These are phyloP conservation scores for Delphinapterus leucas DNA, from an alignment of 2,113 vertebrate genomes.

Conservation along the genomic window DNA sequence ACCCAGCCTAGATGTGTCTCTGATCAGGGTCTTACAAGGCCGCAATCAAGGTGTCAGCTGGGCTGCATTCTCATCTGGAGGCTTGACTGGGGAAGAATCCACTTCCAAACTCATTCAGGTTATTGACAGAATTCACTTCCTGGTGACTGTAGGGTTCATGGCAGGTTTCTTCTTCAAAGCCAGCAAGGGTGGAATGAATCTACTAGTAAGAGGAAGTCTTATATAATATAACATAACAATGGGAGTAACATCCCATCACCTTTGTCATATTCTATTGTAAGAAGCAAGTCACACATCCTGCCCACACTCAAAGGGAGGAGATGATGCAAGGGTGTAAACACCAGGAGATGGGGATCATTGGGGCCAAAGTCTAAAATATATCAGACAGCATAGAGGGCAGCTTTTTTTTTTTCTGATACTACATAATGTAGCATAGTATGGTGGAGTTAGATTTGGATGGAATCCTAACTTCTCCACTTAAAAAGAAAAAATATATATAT, in stretches of 20 bases:
- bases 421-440: not conserved
- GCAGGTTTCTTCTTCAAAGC: not conserved
- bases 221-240: not conserved
- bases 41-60: not conserved
- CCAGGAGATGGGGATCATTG: not conserved
- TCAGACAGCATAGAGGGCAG: not conserved
- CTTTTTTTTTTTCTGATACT: not conserved
- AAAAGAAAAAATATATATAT: not conserved
- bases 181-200: not conserved
- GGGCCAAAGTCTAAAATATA: not conserved
- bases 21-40: fast-evolving
- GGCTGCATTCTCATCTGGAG: not conserved
- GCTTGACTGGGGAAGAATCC: not conserved
- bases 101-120: not conserved
- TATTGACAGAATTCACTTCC: not conserved
- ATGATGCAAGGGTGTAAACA: not conserved
- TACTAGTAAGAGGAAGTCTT: not conserved
- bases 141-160: not conserved
- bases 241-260: too few species aligned
- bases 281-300: not conserved
- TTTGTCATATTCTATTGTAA: not conserved
- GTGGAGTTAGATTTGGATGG: not conserved
- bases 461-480: not conserved
- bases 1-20: not conserved
- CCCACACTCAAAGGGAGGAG: not conserved